Conservation (phyloP, 2,113 vertebrate species). For the Cyrtonyx montezumae region DNA sequence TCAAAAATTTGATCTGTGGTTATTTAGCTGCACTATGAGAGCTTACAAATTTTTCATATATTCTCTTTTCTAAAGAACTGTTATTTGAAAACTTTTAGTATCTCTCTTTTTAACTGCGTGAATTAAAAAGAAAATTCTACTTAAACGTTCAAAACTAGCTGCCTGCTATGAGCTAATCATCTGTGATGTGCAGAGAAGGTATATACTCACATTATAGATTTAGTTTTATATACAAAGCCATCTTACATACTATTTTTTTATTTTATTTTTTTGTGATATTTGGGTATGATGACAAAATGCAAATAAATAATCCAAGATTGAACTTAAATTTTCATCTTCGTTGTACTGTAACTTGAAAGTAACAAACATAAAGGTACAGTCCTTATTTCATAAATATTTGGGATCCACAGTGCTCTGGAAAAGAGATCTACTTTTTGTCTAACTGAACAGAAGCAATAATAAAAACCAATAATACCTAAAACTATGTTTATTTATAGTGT, state of each 20-base stretch:
- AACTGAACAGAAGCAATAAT: not conserved
- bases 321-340: not conserved
- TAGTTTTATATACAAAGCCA: not conserved
- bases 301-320: not conserved
- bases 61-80: not conserved
- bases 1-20: not conserved
- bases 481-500: not conserved
- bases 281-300: not conserved
- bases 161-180: not conserved
- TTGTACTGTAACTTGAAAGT: not conserved
- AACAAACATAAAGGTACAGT: not conserved
- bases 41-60: not conserved
- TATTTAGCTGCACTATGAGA: not conserved
- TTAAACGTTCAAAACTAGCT: not conserved
- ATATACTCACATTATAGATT: not conserved
- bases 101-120: not conserved
- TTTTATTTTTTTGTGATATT: not conserved
- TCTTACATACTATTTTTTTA: not conserved
- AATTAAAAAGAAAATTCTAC: not conserved
- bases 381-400: not conserved
- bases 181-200: not conserved
- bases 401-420: not conserved
- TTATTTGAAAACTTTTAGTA: not conserved
- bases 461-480: not conserved
- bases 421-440: not conserved